These are phyloP conservation scores for Caenorhabditis doughertyi DNA, from an alignment of 2,888 invertebrate genomes.

Conservation along the genomic window DNA sequence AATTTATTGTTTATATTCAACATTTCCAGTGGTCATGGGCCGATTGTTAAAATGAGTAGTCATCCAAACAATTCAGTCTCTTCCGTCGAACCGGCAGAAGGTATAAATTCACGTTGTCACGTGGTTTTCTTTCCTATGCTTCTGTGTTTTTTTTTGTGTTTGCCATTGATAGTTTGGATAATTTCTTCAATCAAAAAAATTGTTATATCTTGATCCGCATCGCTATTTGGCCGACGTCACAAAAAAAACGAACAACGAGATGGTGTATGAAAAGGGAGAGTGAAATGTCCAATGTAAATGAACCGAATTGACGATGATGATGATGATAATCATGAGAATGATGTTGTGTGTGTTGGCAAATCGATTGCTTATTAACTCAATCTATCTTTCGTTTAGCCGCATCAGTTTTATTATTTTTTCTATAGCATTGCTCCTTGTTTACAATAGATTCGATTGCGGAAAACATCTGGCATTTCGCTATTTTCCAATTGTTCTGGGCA, in stretches of 20 bases:
- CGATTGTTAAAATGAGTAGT: slow-evolving; percentile 51
- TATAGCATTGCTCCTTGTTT: slow-evolving; percentile 25
- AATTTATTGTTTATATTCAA: background rate
- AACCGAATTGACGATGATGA: no score
- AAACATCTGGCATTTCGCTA: slow-evolving; percentile 32
- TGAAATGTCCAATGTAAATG: slow-evolving; percentile 24
- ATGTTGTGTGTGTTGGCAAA: slow-evolving; percentile 16
- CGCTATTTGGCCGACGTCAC: background rate
- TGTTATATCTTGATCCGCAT: slow-evolving; percentile 10
- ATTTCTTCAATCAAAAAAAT: background rate
- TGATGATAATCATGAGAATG: slow-evolving; percentile 30
- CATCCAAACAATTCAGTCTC: slow-evolving; percentile 13
- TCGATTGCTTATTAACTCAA: background rate
- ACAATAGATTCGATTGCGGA: slow-evolving; percentile 13
- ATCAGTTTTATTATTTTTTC: background rate
- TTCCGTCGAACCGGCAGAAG: slow-evolving; percentile 38
- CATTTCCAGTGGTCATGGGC: slow-evolving; percentile 49
- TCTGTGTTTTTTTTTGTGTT: slow-evolving; percentile 2
- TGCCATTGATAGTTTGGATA: background rate
- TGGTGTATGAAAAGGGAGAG: slow-evolving; percentile 16
- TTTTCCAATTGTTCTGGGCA: background rate
- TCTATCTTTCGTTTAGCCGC: background rate
- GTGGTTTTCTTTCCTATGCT: background rate
- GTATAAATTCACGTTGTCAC: slow-evolving; percentile 31
- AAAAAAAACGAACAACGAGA: slow-evolving; percentile 10